Evolutionary conservation across 2,888 invertebrate genomes (phyloP).

Genomic region (Drosophila limbata): DNA sequence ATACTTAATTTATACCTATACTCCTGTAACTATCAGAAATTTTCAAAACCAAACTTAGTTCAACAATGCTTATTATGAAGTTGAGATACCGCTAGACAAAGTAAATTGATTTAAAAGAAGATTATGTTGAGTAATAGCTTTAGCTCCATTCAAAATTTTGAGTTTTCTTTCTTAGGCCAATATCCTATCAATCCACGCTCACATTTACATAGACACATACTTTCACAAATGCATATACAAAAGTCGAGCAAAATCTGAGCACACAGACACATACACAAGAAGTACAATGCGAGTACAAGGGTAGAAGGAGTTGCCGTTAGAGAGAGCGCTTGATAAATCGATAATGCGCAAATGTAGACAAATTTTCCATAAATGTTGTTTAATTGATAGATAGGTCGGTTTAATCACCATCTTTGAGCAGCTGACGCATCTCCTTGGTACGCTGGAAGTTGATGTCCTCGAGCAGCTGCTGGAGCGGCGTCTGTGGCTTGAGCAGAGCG

Average conservation of each 20-base stretch:
- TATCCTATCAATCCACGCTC: not conserved
- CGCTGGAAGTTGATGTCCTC: conserved; percentile 97
- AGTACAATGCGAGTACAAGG: conserved; percentile 23
- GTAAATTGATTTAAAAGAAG: not conserved
- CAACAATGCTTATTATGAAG: not conserved
- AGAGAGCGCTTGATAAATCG: conserved; percentile 71
- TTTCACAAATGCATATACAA: conserved; percentile 12
- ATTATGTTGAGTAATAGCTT: not conserved
- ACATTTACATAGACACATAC: not conserved
- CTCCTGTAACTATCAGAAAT: no score
- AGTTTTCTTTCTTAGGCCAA: not conserved
- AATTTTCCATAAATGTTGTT: conserved; percentile 50
- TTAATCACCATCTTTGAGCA: conserved; percentile 92
- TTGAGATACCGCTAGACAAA: not conserved
- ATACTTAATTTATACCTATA: no score
- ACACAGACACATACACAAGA: conserved; percentile 25
- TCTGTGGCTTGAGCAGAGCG: conserved; percentile 85
- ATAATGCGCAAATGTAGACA: conserved; percentile 83
- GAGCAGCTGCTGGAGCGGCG: conserved; percentile 93
- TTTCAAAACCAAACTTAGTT: no score
- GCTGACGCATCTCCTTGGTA: conserved; percentile 95
- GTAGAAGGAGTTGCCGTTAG: conserved; percentile 56
- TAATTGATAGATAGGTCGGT: not conserved
- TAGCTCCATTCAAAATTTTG: not conserved
- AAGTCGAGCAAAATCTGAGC: conserved; percentile 57